phyloP scores from a whole-genome alignment of 2,888 invertebrate genomes.

The Ctena decussata region DNA sequence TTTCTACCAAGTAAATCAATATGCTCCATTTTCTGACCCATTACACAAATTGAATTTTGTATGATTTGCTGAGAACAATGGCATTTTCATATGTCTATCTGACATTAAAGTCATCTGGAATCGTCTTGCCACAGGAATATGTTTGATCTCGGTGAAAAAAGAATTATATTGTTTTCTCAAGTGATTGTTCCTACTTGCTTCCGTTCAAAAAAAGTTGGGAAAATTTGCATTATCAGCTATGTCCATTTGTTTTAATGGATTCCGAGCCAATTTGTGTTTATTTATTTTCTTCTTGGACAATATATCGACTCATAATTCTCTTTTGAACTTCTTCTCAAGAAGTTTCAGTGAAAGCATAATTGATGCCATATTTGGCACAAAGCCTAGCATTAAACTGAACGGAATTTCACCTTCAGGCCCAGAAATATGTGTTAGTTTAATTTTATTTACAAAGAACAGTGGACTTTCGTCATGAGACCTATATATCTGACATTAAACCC shows the following conservation, averaged over 20 bases:
- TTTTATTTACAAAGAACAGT: no score
- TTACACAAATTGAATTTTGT: slow-evolving; percentile 70
- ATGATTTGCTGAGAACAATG: slow-evolving; percentile 23
- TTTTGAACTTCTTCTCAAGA: background rate
- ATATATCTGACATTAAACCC: no score
- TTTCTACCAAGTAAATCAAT: slow-evolving; percentile 35
- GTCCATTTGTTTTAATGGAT: slow-evolving; percentile 9
- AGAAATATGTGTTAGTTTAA: no score
- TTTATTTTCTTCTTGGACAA: background rate
- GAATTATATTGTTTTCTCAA: slow-evolving; percentile 1
- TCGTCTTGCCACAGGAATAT: background rate
- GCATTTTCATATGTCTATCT: slow-evolving; percentile 17
- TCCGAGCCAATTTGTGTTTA: background rate
- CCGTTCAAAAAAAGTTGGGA: background rate
- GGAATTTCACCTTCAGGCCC: no score
- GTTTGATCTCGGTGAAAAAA: slow-evolving; percentile 2
- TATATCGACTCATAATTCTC: background rate
- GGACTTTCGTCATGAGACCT: no score
- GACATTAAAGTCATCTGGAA: slow-evolving; percentile 15
- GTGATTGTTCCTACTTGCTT: background rate
- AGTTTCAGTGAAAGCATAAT: background rate
- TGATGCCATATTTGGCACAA: background rate
- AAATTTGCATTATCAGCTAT: slow-evolving; percentile 7
- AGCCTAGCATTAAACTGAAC: background rate
- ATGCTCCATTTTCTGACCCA: slow-evolving; percentile 58